Conservation (phyloP, 2,797 vertebrate genomes). For the Steatocranus sp. region DNA sequence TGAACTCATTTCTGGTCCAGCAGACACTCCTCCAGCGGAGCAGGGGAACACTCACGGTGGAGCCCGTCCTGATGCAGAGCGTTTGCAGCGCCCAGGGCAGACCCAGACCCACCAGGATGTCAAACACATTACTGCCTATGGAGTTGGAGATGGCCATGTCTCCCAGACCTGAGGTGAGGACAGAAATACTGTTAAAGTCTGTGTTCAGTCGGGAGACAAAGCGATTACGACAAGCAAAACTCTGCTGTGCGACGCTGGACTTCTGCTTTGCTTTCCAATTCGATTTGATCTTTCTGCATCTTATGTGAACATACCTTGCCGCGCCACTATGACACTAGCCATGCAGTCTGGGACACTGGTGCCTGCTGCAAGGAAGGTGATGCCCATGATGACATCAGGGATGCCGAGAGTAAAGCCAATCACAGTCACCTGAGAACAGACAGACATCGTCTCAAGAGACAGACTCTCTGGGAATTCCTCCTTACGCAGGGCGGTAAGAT, state of each 20-base stretch:
- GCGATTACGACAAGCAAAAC: background rate
- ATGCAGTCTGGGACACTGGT: conserved; percentile 96
- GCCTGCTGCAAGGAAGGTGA: conserved; percentile 93
- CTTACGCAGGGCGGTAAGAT: background rate
- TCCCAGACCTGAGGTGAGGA: conserved; percentile 82
- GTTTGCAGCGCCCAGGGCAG: conserved; percentile 92
- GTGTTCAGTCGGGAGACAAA: background rate
- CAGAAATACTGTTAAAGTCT: conserved; percentile 29
- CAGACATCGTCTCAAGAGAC: background rate
- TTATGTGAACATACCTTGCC: conserved; percentile 80
- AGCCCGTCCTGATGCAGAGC: conserved; percentile 81
- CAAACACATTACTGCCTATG: conserved; percentile 94
- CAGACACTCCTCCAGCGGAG: background rate
- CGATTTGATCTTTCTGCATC: background rate
- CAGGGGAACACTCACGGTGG: conserved; percentile 80
- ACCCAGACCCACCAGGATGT: conserved; percentile 92
- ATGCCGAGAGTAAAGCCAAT: conserved; percentile 93
- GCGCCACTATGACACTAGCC: conserved; percentile 93
- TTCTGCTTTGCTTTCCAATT: background rate
- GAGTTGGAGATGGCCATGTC: conserved; percentile 98
- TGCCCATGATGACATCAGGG: conserved; percentile 96
- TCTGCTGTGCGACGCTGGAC: background rate
- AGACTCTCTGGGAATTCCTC: background rate
- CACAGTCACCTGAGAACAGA: conserved; percentile 84
- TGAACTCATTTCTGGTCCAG: background rate